Base-by-base conservation (phyloP, 1,140 invertebrate genomes). In the Pseudomyrmex gracilis region DNA sequence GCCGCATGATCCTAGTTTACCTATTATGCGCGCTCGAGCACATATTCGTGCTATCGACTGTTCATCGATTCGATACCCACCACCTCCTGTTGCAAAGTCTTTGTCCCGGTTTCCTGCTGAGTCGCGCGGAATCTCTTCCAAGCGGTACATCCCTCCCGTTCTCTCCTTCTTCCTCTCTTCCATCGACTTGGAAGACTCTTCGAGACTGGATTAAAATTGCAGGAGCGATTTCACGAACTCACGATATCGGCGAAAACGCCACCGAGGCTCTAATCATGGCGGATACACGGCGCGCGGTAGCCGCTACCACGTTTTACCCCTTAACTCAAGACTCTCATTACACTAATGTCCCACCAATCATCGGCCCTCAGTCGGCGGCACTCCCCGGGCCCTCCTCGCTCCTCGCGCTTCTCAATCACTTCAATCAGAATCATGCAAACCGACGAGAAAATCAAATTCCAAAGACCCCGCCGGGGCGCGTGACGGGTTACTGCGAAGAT, bases 261-360 rank as follows among this genome's bases (percentile, higher is more conserved):
- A 80, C 24, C 70, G 85, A 92, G 92, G 91, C 92, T 92, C 92
- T 93, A 93, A 93, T 93, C 92, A 93, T 91, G 85, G 86, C 85
- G 89, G 85, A 89, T 89, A 90, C 89, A 90, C 84, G 87, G 87
- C 80, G 22, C 84, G 88, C 89, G 84, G 88, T 84, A 84, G 87
- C 89, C 77, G 90, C 92, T 93, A 93, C 92, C 83, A 89, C 87
- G 90, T 92, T 90, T 89, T 93, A 93, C 90, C 90, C 92, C 90
- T 92, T 91, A 89, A 88, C 88, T 83, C 85, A 90, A 88, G 87
- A 90, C 89, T 91, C 90, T 92, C 91, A 93, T 93, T 92, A 93
- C 90, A 43, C 90, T 93, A 93, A 93, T 93, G 91, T 91, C 89
- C 91, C 90, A 20, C 90, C 91, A 93, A 93, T 93, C 91, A 93